phyloP scores from a whole-genome alignment of 2,797 vertebrate genomes.

The Fistularia tabacaria region DNA sequence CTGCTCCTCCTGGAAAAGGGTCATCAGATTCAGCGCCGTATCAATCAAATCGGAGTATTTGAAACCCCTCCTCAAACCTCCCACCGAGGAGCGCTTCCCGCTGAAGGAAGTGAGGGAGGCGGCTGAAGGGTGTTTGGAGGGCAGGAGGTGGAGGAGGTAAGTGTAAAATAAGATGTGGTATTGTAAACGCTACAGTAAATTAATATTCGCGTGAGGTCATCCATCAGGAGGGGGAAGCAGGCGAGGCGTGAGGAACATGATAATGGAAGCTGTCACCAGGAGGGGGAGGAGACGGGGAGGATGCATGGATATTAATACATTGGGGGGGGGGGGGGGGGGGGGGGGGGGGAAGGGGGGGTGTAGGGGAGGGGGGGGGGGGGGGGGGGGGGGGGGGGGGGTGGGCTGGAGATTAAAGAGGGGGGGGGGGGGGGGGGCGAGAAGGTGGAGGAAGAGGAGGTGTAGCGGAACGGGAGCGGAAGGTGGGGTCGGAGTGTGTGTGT shows the following conservation, averaged over 20 bases:
- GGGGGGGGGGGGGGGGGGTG: too few species aligned
- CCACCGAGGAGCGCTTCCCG: too few species aligned
- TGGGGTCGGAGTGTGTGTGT: too few species aligned
- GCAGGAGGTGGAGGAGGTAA: conserved; percentile 11
- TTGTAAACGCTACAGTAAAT: conserved; percentile 77
- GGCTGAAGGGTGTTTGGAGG: conserved; percentile 75
- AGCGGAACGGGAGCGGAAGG: too few species aligned
- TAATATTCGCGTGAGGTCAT: conserved; percentile 78
- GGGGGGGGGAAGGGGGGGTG: background rate
- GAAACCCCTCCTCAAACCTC: too few species aligned
- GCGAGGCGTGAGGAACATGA: conserved; percentile 67
- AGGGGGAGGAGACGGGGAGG: conserved; percentile 10
- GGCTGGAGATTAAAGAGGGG: background rate
- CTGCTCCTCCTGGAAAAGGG: too few species aligned
- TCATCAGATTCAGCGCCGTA: too few species aligned
- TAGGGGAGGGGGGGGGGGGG: background rate
- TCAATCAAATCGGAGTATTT: too few species aligned
- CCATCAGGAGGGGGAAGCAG: conserved; percentile 59
- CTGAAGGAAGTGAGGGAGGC: conserved; percentile 35
- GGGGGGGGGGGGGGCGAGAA: conserved; percentile 1
- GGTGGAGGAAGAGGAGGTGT: background rate
- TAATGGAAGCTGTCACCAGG: conserved; percentile 70
- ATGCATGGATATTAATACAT: conserved; percentile 20
- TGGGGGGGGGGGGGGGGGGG: conserved; percentile 1
- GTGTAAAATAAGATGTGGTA: conserved; percentile 68